Base-by-base conservation (phyloP, 2,113 vertebrate genomes). In the Aviceda subcristata region DNA sequence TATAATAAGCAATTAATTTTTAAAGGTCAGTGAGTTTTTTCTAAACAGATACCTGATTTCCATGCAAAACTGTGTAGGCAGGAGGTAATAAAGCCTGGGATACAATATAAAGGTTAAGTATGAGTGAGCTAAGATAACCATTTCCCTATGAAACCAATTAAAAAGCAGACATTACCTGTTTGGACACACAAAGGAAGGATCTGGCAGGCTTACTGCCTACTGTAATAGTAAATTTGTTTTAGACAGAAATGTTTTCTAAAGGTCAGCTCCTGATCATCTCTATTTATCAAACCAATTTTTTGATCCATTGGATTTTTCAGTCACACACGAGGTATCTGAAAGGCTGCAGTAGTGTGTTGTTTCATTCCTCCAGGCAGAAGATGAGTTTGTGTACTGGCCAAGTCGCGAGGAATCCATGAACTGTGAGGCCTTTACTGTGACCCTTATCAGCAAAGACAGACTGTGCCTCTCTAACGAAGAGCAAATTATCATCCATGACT, bases 341-440 rank as follows among this genome's bases (percentile, higher is more conserved):
- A 53, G 56, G 21, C 85, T 87, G 59, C 86, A 72, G 11, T 30
- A 67, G 34, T n/a, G 57, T 79, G 83, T 93, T 95, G 38, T 85
- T 90, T 95, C 90, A 57, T 93, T 94, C 88, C 75, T 78, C 29
- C 85, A 99, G 99, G 99, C 99, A 50, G 99, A 99, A 98, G 99
- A 99, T 97, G 99, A 99, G 97, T 99, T 99, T 99, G 99, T 99
- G 68, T 99, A 99, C 97, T 99, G 99, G 99, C 99, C 99, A 41
- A 99, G 99, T 97, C 98, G 99, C 10, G 99, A 99, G 94, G 99
- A 99, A 98, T 99, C 99, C 97, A 99, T 99, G 99, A 99, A 99
- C 98, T 99, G 99, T 97, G 98, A 99, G 96, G 98, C 99, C 96
- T 99, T 99, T 97, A 99, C 99, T 21, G 99, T 99, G 98, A 99